Percentiles rank a stretch among this genome's conserved stretches.
Conservation (phyloP, 1,140 invertebrate species). For the Penaeus chinensis region DNA sequence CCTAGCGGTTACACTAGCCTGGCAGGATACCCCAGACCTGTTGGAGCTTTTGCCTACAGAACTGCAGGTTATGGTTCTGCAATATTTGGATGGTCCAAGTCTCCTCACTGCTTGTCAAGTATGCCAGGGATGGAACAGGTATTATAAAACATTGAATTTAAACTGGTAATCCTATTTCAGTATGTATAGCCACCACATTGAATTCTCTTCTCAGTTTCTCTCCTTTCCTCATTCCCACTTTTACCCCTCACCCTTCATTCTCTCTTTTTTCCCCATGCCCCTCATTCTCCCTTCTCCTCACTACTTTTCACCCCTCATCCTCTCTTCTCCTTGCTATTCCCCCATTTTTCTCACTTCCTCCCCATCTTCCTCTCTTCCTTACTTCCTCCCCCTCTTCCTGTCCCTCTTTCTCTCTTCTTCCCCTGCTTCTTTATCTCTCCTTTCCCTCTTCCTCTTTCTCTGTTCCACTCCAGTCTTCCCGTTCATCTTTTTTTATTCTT, state of each 20-base stretch:
- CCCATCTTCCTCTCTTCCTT: no score
- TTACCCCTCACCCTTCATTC: neutral
- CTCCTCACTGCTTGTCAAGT: conserved; percentile 45
- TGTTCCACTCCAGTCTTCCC: neutral
- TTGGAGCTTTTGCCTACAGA: conserved; percentile 38
- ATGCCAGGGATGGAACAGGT: conserved; percentile 42
- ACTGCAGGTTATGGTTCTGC: conserved; percentile 32
- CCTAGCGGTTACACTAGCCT: conserved; percentile 3
- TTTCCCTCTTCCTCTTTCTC: neutral
- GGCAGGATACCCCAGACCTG: conserved; percentile 48
- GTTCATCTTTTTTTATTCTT: neutral
- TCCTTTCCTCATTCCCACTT: neutral
- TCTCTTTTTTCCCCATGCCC: neutral
- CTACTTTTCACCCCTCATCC: no score
- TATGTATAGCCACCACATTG: no score
- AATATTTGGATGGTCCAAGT: conserved; percentile 45
- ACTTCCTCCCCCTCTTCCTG: neutral
- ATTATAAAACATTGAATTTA: neutral
- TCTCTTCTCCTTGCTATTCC: no score
- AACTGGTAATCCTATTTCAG: no score
- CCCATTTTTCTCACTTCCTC: no score
- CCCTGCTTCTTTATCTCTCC: neutral
- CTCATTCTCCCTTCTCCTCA: neutral
- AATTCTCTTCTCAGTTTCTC: neutral
- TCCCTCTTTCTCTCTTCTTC: neutral